Conservation (phyloP, 2,888 invertebrate species). For the Scaptomyza polygonia region DNA sequence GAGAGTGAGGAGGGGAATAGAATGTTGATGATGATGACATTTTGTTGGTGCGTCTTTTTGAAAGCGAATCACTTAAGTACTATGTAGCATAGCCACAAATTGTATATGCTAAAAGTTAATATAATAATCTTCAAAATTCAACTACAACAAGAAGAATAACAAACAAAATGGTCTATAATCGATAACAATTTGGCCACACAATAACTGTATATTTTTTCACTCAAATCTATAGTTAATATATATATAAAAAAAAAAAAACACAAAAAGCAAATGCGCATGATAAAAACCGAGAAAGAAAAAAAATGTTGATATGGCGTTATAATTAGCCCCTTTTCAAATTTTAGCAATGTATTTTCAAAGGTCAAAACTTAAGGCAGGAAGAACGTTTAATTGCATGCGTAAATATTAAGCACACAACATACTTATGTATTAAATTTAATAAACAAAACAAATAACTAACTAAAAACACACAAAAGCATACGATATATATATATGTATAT, state of each 20-base stretch:
- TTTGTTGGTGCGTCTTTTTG: conserved; percentile 21
- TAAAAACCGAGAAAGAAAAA: not conserved
- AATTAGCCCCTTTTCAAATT: conserved; percentile 49
- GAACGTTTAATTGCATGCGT: conserved; percentile 44
- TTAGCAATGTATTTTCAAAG: conserved; percentile 59
- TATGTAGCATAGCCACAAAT: conserved; percentile 38
- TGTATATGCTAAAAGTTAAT: conserved; percentile 44
- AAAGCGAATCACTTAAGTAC: conserved; percentile 36
- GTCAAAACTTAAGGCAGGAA: conserved; percentile 46
- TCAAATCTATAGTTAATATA: conserved; percentile 70
- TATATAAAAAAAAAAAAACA: conserved; percentile 14
- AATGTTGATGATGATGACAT: conserved; percentile 10
- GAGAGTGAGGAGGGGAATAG: conserved; percentile 18
- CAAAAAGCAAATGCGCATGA: conserved; percentile 15
- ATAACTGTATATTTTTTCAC: conserved; percentile 74
- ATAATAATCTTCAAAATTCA: conserved; percentile 29
- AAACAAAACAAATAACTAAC: conserved; percentile 33
- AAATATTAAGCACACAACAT: conserved; percentile 65
- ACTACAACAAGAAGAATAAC: not conserved
- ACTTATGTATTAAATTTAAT: conserved; percentile 75
- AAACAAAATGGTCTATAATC: conserved; percentile 6
- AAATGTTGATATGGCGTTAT: conserved; percentile 37
- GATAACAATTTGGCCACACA: conserved; percentile 11
- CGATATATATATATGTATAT: conserved; percentile 25
- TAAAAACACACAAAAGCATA: conserved; percentile 31